phyloP scores from a whole-genome alignment of 2,888 invertebrate genomes.

The Drosophila subsilvestris region DNA sequence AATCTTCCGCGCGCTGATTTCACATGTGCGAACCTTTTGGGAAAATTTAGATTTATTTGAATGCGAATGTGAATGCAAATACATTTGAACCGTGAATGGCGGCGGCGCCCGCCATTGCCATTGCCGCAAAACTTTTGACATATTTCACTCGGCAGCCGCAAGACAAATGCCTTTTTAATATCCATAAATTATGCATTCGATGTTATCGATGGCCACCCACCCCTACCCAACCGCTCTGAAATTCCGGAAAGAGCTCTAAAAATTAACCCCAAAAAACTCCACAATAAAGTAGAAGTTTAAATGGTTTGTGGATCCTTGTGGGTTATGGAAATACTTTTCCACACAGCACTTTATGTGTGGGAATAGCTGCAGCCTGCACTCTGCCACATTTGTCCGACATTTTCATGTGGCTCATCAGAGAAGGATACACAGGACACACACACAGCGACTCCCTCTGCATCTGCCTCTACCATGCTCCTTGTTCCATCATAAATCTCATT shows the following conservation, averaged over 20 bases:
- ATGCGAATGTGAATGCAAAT: constrained; percentile 44
- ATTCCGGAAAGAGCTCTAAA: not conserved
- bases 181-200: constrained; percentile 53
- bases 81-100: constrained; percentile 29
- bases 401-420: constrained; percentile 39
- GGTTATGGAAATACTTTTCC: constrained; percentile 2
- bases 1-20: constrained; percentile 68
- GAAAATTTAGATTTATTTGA: constrained; percentile 72
- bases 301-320: constrained; percentile 8
- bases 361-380: constrained; percentile 59
- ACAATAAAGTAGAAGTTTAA: constrained; percentile 31
- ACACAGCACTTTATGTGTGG: constrained; percentile 46
- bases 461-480: not conserved
- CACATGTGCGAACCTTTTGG: constrained; percentile 66
- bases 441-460: not conserved
- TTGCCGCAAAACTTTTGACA: constrained; percentile 67
- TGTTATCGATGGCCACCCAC: constrained; percentile 20
- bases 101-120: not conserved
- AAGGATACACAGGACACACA: not conserved
- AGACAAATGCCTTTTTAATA: constrained; percentile 67
- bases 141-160: constrained; percentile 56
- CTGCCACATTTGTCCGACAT: constrained; percentile 38
- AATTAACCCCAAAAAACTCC: constrained; percentile 19
- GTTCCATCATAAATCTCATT: constrained; percentile 58
- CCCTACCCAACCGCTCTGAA: not conserved